Evolutionary conservation across 2,797 vertebrate genomes (phyloP).

Genomic region (Pachyuromys duprasi): DNA sequence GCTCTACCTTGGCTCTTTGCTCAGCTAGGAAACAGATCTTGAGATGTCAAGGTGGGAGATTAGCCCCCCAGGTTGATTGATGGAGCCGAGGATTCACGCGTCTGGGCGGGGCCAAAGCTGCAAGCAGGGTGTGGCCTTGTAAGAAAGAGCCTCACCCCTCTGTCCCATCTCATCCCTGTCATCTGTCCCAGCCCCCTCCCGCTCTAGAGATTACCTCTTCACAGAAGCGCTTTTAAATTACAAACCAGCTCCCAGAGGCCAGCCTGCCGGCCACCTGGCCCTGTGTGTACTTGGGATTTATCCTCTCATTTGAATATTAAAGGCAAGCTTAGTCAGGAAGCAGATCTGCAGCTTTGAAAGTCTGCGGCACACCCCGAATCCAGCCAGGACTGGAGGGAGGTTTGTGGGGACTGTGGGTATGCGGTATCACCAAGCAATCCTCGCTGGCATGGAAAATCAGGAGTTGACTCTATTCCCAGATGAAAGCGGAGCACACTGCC

Average conservation of each 20-base stretch:
- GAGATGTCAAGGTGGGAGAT: not conserved
- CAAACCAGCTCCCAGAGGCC: not conserved
- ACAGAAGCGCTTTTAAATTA: not conserved
- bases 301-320: slow-evolving; percentile 58
- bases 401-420: not conserved
- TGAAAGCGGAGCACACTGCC: slow-evolving; percentile 28
- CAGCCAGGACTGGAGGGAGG: not conserved
- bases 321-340: slow-evolving; percentile 11
- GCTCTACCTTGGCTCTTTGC: not conserved
- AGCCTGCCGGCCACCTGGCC: not conserved
- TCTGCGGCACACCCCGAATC: not conserved
- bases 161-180: not conserved
- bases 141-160: not conserved
- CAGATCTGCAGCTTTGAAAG: not conserved
- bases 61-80: not conserved
- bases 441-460: not conserved
- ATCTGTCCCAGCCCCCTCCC: not conserved
- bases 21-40: not conserved
- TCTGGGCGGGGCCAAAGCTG: rapidly evolving
- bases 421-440: rapidly evolving
- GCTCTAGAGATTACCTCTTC: not conserved
- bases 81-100: rapidly evolving
- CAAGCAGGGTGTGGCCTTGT: not conserved
- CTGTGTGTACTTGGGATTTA: not conserved
- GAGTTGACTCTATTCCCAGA: slow-evolving; percentile 53